Evolutionary conservation across 1,140 invertebrate genomes (phyloP).

Genomic region (Ceratosolen fusciceps): DNA sequence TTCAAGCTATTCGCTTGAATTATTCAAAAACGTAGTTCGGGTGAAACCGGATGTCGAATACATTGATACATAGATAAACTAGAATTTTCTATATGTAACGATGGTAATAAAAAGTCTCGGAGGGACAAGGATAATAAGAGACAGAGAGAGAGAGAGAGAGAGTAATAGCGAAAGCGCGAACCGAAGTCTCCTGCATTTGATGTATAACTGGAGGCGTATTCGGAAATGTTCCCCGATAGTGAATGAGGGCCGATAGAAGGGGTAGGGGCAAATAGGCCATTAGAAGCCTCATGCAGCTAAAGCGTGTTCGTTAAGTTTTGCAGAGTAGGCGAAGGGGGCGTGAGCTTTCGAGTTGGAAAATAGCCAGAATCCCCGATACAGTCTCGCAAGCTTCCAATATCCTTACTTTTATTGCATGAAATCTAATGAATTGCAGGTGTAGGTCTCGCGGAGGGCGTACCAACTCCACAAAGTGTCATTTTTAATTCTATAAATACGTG

Average conservation of each 20-base stretch:
- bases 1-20: no score
- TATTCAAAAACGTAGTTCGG: no score
- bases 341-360: slow-evolving; percentile 8
- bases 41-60: no score
- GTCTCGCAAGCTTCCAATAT: not conserved
- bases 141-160: no score
- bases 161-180: not conserved
- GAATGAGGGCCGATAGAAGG: not conserved
- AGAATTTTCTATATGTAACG: no score
- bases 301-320: slow-evolving; percentile 8
- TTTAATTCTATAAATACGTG: no score
- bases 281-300: not conserved
- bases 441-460: no score
- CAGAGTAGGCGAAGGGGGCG: not conserved
- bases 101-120: no score
- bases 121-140: no score
- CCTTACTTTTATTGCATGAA: not conserved
- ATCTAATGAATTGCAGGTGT: not conserved
- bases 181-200: not conserved
- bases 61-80: no score
- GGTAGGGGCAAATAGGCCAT: not conserved
- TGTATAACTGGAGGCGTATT: not conserved
- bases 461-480: no score
- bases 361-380: slow-evolving; percentile 22
- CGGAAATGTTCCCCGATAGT: not conserved